Conservation (phyloP, 2,888 invertebrate species). For the Agonum fuliginosum region DNA sequence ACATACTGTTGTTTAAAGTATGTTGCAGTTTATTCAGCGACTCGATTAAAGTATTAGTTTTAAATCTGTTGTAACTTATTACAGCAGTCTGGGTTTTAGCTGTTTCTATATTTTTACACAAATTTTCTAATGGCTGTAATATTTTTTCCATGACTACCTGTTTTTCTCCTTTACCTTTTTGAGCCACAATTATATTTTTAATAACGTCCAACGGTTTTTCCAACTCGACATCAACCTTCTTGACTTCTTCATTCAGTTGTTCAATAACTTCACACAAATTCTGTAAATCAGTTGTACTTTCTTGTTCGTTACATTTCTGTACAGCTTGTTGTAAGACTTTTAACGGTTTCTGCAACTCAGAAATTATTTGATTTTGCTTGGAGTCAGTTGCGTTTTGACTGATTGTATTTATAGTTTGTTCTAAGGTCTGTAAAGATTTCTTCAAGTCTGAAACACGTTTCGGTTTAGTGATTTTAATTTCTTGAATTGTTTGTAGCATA, state of each 20-base stretch:
- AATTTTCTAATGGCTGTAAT: slow-evolving; percentile 46
- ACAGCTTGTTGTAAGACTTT: slow-evolving; percentile 64
- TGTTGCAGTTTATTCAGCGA: slow-evolving; percentile 19
- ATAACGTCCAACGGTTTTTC: slow-evolving; percentile 64
- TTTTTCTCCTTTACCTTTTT: slow-evolving; percentile 18
- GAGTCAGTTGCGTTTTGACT: slow-evolving; percentile 65
- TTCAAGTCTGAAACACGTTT: slow-evolving; percentile 64
- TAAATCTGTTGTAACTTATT: slow-evolving; percentile 38
- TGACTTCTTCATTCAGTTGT: slow-evolving; percentile 62
- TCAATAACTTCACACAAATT: slow-evolving; percentile 66
- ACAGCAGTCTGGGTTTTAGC: slow-evolving; percentile 37
- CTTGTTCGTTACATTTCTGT: slow-evolving; percentile 48
- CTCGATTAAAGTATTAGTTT: slow-evolving; percentile 28
- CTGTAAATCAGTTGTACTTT: slow-evolving; percentile 65
- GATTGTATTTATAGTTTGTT: slow-evolving; percentile 63
- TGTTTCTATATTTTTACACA: slow-evolving; percentile 35
- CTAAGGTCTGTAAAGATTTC: slow-evolving; percentile 66
- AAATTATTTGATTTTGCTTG: slow-evolving; percentile 64
- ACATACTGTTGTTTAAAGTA: slow-evolving; percentile 46
- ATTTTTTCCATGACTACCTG: slow-evolving; percentile 20
- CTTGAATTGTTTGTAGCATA: slow-evolving; percentile 56
- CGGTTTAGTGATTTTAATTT: slow-evolving; percentile 59
- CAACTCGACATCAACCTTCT: slow-evolving; percentile 59
- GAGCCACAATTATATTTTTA: slow-evolving; percentile 15
- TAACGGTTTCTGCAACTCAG: slow-evolving; percentile 68